These are phyloP conservation scores for Tragulus kanchil DNA, from an alignment of 2,113 vertebrate genomes.

Conservation along the genomic window DNA sequence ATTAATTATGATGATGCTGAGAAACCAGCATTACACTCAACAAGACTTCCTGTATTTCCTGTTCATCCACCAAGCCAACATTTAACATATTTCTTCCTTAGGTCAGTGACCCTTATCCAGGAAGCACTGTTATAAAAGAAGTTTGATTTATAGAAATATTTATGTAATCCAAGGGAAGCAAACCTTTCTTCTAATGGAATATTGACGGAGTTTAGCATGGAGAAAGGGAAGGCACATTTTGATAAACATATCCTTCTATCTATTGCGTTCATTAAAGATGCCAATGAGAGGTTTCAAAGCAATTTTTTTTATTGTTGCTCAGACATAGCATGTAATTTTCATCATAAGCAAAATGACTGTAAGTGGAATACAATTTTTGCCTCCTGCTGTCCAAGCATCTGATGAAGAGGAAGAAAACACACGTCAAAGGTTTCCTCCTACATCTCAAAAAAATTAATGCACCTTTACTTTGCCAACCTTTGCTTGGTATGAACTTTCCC, in stretches of 20 bases:
- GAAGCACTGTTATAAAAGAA: not conserved
- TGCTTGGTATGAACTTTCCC: not conserved
- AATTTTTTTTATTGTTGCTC: slow-evolving; percentile 9
- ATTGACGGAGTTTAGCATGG: not conserved
- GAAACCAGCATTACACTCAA: not conserved
- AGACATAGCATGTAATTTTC: slow-evolving; percentile 15
- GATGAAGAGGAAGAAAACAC: not conserved
- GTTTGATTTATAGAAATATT: not conserved
- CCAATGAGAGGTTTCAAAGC: not conserved
- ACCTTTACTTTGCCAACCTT: slow-evolving; percentile 9
- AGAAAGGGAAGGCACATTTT: not conserved
- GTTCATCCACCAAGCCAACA: not conserved
- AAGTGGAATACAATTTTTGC: not conserved
- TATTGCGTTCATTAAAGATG: slow-evolving; percentile 16
- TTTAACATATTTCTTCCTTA: not conserved
- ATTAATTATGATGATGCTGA: not conserved
- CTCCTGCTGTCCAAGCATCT: not conserved
- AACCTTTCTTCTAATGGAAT: slow-evolving; percentile 1
- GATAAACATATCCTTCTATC: slow-evolving; percentile 13
- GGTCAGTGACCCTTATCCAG: not conserved
- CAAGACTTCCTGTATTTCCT: not conserved
- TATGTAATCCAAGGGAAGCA: slow-evolving; percentile 15
- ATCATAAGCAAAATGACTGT: not conserved
- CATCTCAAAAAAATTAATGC: slow-evolving; percentile 34
- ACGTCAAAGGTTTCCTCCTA: not conserved